Base-by-base conservation (phyloP, 2,113 vertebrate species). In the Semnornis frantzii region DNA sequence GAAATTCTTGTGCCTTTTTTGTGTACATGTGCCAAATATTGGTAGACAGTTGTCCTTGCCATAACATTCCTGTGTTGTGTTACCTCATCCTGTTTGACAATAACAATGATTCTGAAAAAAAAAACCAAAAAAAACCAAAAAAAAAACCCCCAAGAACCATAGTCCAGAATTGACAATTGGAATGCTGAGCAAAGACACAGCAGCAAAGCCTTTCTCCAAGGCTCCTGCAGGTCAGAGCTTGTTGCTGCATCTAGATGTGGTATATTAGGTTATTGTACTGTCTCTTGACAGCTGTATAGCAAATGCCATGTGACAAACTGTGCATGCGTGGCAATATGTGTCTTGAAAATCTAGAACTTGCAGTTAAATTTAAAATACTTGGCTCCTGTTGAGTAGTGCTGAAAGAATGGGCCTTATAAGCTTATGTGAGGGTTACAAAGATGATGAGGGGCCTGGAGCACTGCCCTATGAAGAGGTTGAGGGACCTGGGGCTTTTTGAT, bases 321-420 rank as follows among this genome's bases (percentile, higher is more conserved):
- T 9, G 16, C 37, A 1, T 6, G 23, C 18, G 0, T 24, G 39
- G 42, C 74, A 65, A 25, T 42, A 3, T 1, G 0, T 3, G 34
- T 33, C 72, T 31, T 50, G 70, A 58, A 30, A 27, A n/a, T 16
- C 24, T 39, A 14, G 3, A 33, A 25, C 12, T 37, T 2, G 2
- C 25, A 3, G 12, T 46, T 27, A 2, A 18, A 3, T 60, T 62
- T 62, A 19, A 27, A 42, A 9, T 58, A 21, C 7, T 21, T 58
- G 50, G 11, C 34, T 86, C 39, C 20, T 25, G 9, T 18, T 63
- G 83, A n/a, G 1, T 2, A 12, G 42, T 8, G 23, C 81, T 85
- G 83, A 37, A 72, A 55, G 70, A n/a, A 71, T 0, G 6, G 48
- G 28, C 83, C 81, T 10, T 17, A 27, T 15, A 80, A 30, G 46